phyloP scores from a whole-genome alignment of 2,888 invertebrate genomes.

The Rambutsinella grinnellia region DNA sequence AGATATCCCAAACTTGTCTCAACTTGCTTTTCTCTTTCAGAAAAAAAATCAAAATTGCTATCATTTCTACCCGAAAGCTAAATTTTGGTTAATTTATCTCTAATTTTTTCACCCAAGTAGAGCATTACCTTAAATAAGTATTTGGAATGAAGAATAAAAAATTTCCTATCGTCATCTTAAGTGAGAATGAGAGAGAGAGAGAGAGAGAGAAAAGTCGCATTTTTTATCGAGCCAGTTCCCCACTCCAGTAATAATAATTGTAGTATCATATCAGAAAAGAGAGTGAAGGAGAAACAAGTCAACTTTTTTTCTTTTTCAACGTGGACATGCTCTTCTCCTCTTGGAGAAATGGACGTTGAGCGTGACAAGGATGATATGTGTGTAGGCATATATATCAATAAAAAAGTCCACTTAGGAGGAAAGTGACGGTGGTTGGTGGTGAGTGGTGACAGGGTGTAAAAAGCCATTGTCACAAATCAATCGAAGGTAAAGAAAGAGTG shows the following conservation, averaged over 20 bases:
- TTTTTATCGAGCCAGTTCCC: neutral
- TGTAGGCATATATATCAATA: conserved; percentile 12
- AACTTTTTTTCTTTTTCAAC: too few species aligned
- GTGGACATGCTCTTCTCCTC: too few species aligned
- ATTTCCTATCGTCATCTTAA: too few species aligned
- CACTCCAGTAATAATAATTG: neutral
- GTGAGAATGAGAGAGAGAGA: too few species aligned
- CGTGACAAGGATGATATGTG: conserved; percentile 1
- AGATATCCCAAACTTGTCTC: neutral
- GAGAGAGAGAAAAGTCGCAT: too few species aligned
- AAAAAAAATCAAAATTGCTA: too few species aligned
- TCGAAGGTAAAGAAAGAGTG: neutral
- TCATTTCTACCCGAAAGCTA: too few species aligned
- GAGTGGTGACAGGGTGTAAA: conserved; percentile 51
- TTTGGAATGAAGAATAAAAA: too few species aligned
- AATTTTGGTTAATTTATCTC: too few species aligned
- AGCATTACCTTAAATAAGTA: too few species aligned
- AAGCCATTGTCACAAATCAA: conserved; percentile 52
- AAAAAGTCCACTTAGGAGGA: neutral
- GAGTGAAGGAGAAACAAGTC: neutral
- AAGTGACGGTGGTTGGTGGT: conserved; percentile 10
- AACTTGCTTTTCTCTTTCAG: neutral
- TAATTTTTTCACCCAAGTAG: too few species aligned
- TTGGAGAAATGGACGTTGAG: neutral
- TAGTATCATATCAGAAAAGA: conserved; percentile 13